Evolutionary conservation across 2,888 invertebrate genomes (phyloP), one percentile per base, ranked within the genome.

Genomic region (Teinopalpus imperialis): DNA sequence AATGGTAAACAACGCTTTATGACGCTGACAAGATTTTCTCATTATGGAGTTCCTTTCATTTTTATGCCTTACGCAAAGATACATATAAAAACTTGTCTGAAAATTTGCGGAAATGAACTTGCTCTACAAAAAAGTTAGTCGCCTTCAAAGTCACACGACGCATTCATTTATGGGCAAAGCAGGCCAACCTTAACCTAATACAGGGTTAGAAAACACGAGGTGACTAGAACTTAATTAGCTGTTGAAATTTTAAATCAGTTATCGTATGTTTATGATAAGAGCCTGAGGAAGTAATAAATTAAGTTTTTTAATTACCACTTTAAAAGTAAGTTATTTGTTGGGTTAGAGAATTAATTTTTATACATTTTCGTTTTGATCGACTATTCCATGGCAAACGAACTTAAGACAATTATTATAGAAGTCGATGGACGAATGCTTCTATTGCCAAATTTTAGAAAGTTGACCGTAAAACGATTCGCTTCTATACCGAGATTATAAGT

Each of bases 191-290:
- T 56, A 53, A 35, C 30, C 52, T 49, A 56, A 56, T 53, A 52
- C 56, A 57, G 48, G 56, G 51, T 37, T 49, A 41, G 31, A 41
- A 41, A 39, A 29, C 21, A 16, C 56, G 44, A 48, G 51, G 45
- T 46, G 49, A 67, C 62, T 69, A 66, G 61, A 65, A 66, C 61
- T 60, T 63, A 61, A 62, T 65, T 57, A 52, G 51, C 53, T 63
- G 65, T 66, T 66, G 65, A 63, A 57, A 59, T 49, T 44, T 50
- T 39, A 55, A 56, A 53, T 48, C 43, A 50, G 20, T 37, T 26
- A 51, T 48, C 53, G n/a, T 27, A n/a, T n/a, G n/a, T n/a, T n/a
- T n/a, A n/a, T n/a, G n/a, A n/a, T n/a, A n/a, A n/a, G n/a, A n/a
- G n/a, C n/a, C n/a, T n/a, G n/a, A n/a, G n/a, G n/a, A 55, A 57